Evolutionary conservation across 2,797 vertebrate species (phyloP), one percentile per base, ranked within the genome.

Genomic region (Knipowitschia caucasica): DNA sequence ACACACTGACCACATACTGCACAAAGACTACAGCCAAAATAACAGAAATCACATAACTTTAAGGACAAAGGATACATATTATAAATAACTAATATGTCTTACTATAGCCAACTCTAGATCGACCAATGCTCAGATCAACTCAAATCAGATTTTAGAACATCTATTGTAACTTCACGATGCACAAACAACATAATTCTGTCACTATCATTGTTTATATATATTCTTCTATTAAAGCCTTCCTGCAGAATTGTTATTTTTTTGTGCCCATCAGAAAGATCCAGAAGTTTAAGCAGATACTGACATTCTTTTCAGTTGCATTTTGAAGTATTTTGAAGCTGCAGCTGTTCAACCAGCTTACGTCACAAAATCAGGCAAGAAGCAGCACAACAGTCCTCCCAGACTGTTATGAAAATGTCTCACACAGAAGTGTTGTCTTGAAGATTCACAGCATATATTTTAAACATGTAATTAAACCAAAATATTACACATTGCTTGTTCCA

Each of bases 21-120:
- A n/a, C 1, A 14, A 25, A 17, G 1, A 36, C 62, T 69, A 3
- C 63, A 59, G 78, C 77, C 80, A 85, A 56, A 71, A 78, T 68
- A 79, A 67, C 72, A 61, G 56, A 18, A 51, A 57, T 77, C 82
- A 60, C 75, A 71, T 74, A 77, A 80, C 39, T 39, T 33, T 35
- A 25, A 18, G 46, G 68, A 51, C 64, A 51, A 70, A 59, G 67
- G 35, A 50, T 23, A 30, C 57, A n/a, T n/a, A n/a, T n/a, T n/a
- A n/a, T n/a, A n/a, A n/a, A n/a, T n/a, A n/a, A n/a, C n/a, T n/a
- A n/a, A n/a, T n/a, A n/a, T n/a, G n/a, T n/a, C n/a, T n/a, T n/a
- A n/a, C n/a, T n/a, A n/a, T n/a, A n/a, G n/a, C n/a, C n/a, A n/a
- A n/a, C n/a, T n/a, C n/a, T n/a, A n/a, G n/a, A n/a, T n/a, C n/a